Evolutionary conservation across 2,113 vertebrate species (phyloP).

Genomic region (Galbula dea): DNA sequence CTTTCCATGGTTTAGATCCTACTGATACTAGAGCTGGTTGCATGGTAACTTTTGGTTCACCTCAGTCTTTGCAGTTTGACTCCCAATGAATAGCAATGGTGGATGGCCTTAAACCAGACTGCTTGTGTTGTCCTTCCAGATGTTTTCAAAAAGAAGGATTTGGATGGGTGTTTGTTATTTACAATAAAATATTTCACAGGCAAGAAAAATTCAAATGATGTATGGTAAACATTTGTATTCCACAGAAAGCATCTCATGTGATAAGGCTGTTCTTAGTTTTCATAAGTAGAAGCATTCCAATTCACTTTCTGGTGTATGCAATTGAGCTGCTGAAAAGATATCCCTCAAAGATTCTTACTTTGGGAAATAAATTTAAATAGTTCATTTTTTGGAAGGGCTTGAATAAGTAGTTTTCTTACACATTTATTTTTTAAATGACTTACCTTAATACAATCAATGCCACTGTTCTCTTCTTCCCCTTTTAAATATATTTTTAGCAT

Average conservation of each 20-base stretch:
- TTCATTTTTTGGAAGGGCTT: conserved; percentile 28
- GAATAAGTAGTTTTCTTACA: conserved; percentile 13
- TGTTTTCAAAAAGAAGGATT: neutral
- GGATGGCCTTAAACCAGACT: neutral
- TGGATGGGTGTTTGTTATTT: neutral
- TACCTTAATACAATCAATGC: neutral
- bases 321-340: conserved; percentile 17
- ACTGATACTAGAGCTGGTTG: neutral
- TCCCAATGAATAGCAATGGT: neutral
- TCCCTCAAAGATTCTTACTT: conserved; percentile 6
- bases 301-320: conserved; percentile 28
- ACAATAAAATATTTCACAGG: neutral
- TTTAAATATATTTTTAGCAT: conserved; percentile 25
- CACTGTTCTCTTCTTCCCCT: neutral
- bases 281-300: neutral
- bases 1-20: neutral
- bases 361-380: conserved; percentile 26
- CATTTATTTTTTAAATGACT: conserved; percentile 48
- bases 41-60: neutral
- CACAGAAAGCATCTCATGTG: neutral
- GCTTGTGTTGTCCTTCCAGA: neutral
- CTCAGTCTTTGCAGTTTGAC: neutral
- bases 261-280: neutral
- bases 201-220: conserved; percentile 3
- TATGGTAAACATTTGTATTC: conserved; percentile 4